phyloP scores from a whole-genome alignment of 1,140 invertebrate genomes.

The Drosophila saltans region DNA sequence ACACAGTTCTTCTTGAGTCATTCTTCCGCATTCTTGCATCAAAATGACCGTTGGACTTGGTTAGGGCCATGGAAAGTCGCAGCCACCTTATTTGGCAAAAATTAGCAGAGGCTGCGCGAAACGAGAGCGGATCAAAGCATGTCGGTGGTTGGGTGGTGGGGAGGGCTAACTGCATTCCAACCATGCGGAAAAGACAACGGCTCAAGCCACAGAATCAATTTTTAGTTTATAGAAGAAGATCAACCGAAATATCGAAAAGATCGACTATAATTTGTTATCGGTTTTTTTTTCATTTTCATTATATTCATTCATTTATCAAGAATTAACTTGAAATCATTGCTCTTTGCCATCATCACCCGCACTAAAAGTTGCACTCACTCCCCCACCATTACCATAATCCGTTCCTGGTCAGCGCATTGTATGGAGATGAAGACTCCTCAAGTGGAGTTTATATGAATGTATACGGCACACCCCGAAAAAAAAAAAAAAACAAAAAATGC shows the following conservation, averaged over 20 bases:
- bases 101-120: conserved; percentile 46
- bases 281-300: too few relatives aligned
- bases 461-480: conserved; percentile 24
- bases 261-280: too few relatives aligned
- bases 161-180: conserved; percentile 15
- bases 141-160: not conserved
- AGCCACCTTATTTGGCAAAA: conserved; percentile 66
- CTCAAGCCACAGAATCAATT: too few relatives aligned
- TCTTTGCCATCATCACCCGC: too few relatives aligned
- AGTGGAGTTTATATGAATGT: conserved; percentile 10
- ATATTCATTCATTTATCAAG: too few relatives aligned
- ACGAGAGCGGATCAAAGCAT: not conserved
- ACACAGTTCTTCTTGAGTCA: conserved; percentile 66
- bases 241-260: too few relatives aligned
- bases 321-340: too few relatives aligned
- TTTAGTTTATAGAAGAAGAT: too few relatives aligned
- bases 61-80: conserved; percentile 13
- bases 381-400: not conserved
- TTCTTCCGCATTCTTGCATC: conserved; percentile 78
- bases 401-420: conserved; percentile 41
- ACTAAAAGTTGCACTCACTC: too few relatives aligned
- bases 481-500: conserved; percentile 3
- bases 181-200: too few relatives aligned
- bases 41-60: conserved; percentile 68
- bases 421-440: conserved; percentile 60